Conservation (phyloP, 2,888 invertebrate species). For the Drosophila testacea region DNA sequence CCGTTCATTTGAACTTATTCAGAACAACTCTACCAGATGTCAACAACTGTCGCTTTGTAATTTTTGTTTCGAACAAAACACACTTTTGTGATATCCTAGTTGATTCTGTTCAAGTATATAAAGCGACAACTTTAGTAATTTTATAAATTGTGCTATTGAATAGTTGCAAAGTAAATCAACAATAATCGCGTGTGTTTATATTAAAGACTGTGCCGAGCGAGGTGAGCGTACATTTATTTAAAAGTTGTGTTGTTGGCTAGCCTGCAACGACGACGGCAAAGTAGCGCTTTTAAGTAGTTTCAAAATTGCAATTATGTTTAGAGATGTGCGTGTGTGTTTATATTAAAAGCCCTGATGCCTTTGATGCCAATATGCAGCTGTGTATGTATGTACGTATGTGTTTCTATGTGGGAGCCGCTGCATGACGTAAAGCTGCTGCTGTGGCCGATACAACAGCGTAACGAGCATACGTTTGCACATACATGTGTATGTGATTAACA, state of each 20-base stretch:
- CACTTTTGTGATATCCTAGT: constrained; percentile 73
- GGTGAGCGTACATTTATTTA: constrained; percentile 60
- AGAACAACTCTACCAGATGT: constrained; percentile 57
- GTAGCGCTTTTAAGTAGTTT: constrained; percentile 12
- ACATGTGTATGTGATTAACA: constrained; percentile 57
- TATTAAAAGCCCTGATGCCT: constrained; percentile 36
- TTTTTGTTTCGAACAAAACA: constrained; percentile 59
- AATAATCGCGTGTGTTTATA: constrained; percentile 47
- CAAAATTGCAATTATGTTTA: constrained; percentile 68
- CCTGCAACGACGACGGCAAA: constrained; percentile 27
- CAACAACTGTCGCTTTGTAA: constrained; percentile 78
- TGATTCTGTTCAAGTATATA: constrained; percentile 63
- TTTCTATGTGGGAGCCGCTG: constrained; percentile 66
- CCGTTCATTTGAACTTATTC: constrained; percentile 44
- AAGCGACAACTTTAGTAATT: constrained; percentile 47
- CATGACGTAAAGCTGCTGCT: constrained; percentile 72
- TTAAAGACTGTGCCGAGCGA: constrained; percentile 58
- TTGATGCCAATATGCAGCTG: constrained; percentile 39
- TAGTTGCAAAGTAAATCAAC: constrained; percentile 35
- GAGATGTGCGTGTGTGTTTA: constrained; percentile 39
- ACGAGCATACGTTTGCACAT: constrained; percentile 32
- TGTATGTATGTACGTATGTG: constrained; percentile 20
- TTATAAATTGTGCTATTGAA: constrained; percentile 69
- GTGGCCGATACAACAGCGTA: constrained; percentile 43
- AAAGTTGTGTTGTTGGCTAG: constrained; percentile 29